Evolutionary conservation across 2,888 invertebrate genomes (phyloP).

Genomic region (Drosophila eohydei): DNA sequence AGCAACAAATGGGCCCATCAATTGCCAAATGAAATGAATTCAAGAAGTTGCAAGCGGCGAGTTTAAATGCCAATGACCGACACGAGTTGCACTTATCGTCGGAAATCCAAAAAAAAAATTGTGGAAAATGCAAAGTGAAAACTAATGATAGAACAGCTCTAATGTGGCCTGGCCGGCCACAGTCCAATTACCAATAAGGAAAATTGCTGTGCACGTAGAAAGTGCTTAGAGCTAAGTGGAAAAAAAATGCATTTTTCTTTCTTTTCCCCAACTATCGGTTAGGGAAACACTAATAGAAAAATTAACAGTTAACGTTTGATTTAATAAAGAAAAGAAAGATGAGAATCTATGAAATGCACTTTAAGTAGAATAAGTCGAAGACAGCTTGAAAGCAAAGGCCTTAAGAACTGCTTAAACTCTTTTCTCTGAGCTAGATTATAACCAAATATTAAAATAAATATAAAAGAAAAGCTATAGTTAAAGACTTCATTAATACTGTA

Average conservation of each 20-base stretch:
- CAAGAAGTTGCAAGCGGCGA: slow-evolving; percentile 44
- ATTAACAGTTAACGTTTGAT: not conserved
- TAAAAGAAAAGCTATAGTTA: not conserved
- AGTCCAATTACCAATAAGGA: slow-evolving; percentile 15
- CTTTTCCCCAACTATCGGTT: not conserved
- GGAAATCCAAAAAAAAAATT: slow-evolving; percentile 8
- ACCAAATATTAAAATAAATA: not conserved
- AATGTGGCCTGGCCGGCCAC: slow-evolving; percentile 8
- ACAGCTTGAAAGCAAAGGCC: no score
- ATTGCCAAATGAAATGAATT: slow-evolving; percentile 63
- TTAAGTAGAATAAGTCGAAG: no score
- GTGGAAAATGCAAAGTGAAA: slow-evolving; percentile 47
- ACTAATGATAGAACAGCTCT: slow-evolving; percentile 55
- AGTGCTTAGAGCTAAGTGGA: slow-evolving; percentile 5
- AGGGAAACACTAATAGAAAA: not conserved
- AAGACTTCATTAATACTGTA: not conserved
- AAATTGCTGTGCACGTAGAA: slow-evolving; percentile 11
- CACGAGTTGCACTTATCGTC: slow-evolving; percentile 48
- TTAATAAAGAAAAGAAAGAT: not conserved
- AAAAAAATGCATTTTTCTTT: slow-evolving; percentile 6
- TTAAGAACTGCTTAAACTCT: not conserved
- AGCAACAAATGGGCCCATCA: slow-evolving; percentile 43
- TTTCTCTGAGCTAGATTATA: not conserved
- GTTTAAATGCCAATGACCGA: slow-evolving; percentile 66
- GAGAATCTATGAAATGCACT: not conserved